Conservation (phyloP, 2,113 vertebrate genomes). For the Siniperca knerii region DNA sequence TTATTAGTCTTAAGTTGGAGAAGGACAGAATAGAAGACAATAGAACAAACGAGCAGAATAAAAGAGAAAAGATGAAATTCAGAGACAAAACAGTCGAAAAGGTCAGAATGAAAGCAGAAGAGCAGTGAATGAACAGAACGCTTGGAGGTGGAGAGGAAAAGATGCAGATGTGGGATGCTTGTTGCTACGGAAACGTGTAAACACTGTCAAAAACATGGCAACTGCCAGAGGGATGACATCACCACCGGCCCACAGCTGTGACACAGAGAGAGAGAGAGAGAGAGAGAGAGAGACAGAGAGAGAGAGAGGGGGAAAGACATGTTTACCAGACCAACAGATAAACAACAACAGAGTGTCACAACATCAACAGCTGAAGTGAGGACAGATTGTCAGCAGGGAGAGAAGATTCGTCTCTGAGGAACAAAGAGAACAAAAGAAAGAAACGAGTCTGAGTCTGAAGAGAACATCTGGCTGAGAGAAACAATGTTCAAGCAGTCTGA, state of each 20-base stretch:
- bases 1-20: background rate
- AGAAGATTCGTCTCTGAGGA: background rate
- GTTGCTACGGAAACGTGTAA: slow-evolving; percentile 77
- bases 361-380: slow-evolving; percentile 1
- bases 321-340: slow-evolving; percentile 31
- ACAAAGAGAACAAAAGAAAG: background rate
- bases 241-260: slow-evolving; percentile 73
- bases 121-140: slow-evolving; percentile 30
- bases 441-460: background rate
- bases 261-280: slow-evolving; percentile 38
- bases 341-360: slow-evolving; percentile 38
- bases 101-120: background rate
- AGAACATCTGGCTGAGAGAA: background rate
- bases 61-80: too few relatives aligned
- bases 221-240: slow-evolving; percentile 81
- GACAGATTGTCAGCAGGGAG: background rate
- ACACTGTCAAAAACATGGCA: slow-evolving; percentile 82
- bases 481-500: background rate
- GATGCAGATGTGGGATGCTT: slow-evolving; percentile 82
- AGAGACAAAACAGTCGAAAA: background rate
- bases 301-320: slow-evolving; percentile 6
- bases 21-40: background rate
- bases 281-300: slow-evolving; percentile 4
- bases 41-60: background rate
- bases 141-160: slow-evolving; percentile 26